phyloP scores from a whole-genome alignment of 2,888 invertebrate genomes.

The Reticulitermes lucifugus region DNA sequence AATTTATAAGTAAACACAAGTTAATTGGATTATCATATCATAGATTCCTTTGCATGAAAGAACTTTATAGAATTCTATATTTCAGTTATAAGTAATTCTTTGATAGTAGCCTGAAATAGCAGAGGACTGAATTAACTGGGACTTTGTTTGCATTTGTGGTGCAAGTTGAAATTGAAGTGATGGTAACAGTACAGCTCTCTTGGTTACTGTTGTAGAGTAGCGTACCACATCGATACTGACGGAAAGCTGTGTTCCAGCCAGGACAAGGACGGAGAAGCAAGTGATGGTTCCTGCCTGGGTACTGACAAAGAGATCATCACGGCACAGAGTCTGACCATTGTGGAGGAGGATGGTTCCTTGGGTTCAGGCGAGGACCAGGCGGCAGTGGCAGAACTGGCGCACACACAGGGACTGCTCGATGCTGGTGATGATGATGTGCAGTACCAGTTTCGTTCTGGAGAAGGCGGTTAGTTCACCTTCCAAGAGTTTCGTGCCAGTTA shows the following conservation, averaged over 20 bases:
- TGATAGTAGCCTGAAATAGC: too few relatives aligned
- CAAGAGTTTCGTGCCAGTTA: too few relatives aligned
- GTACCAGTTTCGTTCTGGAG: constrained; percentile 64
- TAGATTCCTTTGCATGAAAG: too few relatives aligned
- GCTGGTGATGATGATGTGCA: constrained; percentile 65
- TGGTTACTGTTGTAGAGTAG: too few relatives aligned
- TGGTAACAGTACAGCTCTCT: too few relatives aligned
- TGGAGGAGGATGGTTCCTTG: constrained; percentile 64
- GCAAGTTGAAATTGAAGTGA: too few relatives aligned
- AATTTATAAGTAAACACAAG: too few relatives aligned
- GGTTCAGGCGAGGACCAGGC: constrained; percentile 66
- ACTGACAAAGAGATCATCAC: constrained; percentile 57
- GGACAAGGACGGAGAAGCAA: constrained; percentile 54
- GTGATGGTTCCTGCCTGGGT: constrained; percentile 50
- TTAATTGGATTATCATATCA: too few relatives aligned
- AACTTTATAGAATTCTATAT: too few relatives aligned
- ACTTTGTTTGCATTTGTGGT: too few relatives aligned
- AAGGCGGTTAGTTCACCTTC: constrained; percentile 59
- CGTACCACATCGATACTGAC: background rate
- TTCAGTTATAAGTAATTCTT: too few relatives aligned
- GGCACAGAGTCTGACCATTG: constrained; percentile 62
- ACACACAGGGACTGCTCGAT: constrained; percentile 69
- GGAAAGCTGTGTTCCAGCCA: constrained; percentile 50
- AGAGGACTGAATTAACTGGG: too few relatives aligned
- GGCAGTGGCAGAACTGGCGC: constrained; percentile 67